phyloP scores from a whole-genome alignment of 2,888 invertebrate genomes.

The Gandaritis pyraliata region DNA sequence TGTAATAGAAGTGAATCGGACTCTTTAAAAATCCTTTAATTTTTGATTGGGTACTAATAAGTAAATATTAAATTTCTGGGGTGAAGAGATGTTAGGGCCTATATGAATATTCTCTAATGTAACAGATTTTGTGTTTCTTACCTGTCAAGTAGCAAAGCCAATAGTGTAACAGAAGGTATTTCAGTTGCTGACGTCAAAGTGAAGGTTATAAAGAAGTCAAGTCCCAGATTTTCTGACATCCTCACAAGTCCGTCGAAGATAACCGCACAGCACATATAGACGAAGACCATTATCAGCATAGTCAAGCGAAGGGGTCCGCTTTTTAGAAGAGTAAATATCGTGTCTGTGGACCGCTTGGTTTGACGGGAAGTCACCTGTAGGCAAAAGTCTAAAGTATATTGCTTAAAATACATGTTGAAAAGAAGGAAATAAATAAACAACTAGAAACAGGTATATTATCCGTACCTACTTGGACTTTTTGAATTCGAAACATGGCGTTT shows the following conservation, averaged over 20 bases:
- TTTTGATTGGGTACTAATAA: too few relatives aligned
- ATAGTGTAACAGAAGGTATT: constrained; percentile 72
- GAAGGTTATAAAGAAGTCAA: constrained; percentile 78
- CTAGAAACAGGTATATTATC: too few relatives aligned
- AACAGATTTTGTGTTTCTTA: constrained; percentile 48
- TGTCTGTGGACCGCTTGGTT: constrained; percentile 61
- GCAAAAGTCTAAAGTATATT: too few relatives aligned
- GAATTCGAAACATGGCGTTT: too few relatives aligned
- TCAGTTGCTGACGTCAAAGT: constrained; percentile 76
- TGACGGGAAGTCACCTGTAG: constrained; percentile 65
- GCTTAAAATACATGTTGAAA: too few relatives aligned
- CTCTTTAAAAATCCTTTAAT: neutral
- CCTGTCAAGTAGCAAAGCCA: constrained; percentile 72
- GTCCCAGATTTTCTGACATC: constrained; percentile 73
- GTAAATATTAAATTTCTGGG: too few relatives aligned
- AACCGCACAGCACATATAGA: constrained; percentile 72
- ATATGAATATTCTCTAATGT: too few relatives aligned
- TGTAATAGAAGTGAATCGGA: neutral
- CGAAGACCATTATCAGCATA: constrained; percentile 62
- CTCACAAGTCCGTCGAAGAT: constrained; percentile 78
- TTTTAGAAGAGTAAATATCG: constrained; percentile 59
- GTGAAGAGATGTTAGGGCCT: too few relatives aligned
- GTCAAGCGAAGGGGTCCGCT: constrained; percentile 62
- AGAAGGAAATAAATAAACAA: too few relatives aligned
- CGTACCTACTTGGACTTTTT: too few relatives aligned